phyloP scores from a whole-genome alignment of 2,888 invertebrate genomes.

The Epinotia bilunana region DNA sequence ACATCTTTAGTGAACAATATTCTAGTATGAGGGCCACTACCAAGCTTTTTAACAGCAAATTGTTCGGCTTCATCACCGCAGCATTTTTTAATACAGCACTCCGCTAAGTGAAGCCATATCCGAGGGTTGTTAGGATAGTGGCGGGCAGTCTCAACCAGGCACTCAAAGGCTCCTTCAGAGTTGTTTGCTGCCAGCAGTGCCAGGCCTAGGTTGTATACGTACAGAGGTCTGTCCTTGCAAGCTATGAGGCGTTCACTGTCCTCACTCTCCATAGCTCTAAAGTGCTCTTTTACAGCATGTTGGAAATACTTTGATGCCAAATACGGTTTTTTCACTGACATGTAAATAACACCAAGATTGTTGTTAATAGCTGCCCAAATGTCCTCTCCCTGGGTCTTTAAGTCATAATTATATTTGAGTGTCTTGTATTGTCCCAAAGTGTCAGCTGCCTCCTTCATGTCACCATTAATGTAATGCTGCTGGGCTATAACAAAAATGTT shows the following conservation, averaged over 20 bases:
- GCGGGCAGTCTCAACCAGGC: slow-evolving; percentile 93
- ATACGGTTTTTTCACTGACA: slow-evolving; percentile 91
- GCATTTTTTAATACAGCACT: slow-evolving; percentile 92
- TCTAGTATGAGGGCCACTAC: slow-evolving; percentile 77
- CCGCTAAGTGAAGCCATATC: slow-evolving; percentile 96
- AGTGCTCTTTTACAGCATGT: slow-evolving; percentile 90
- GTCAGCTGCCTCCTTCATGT: slow-evolving; percentile 71
- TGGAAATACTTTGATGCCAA: slow-evolving; percentile 92
- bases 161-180: slow-evolving; percentile 94
- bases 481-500: slow-evolving; percentile 78
- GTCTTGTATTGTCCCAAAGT: slow-evolving; percentile 72
- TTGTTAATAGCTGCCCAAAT: slow-evolving; percentile 87
- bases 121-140: slow-evolving; percentile 94
- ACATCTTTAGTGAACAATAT: slow-evolving; percentile 71
- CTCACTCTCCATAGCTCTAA: slow-evolving; percentile 74
- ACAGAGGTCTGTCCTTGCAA: slow-evolving; percentile 84
- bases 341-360: slow-evolving; percentile 92
- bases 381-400: slow-evolving; percentile 77
- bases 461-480: slow-evolving; percentile 76
- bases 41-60: slow-evolving; percentile 75
- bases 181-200: slow-evolving; percentile 92
- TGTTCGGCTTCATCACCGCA: slow-evolving; percentile 83
- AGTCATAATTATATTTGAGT: slow-evolving; percentile 70
- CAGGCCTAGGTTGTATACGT: slow-evolving; percentile 93
- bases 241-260: slow-evolving; percentile 73